A percentile compares a stretch with the other conserved stretches of the same genome.
phyloP scores from a whole-genome alignment of 2,113 vertebrate species.

The Hypanus sabinus region DNA sequence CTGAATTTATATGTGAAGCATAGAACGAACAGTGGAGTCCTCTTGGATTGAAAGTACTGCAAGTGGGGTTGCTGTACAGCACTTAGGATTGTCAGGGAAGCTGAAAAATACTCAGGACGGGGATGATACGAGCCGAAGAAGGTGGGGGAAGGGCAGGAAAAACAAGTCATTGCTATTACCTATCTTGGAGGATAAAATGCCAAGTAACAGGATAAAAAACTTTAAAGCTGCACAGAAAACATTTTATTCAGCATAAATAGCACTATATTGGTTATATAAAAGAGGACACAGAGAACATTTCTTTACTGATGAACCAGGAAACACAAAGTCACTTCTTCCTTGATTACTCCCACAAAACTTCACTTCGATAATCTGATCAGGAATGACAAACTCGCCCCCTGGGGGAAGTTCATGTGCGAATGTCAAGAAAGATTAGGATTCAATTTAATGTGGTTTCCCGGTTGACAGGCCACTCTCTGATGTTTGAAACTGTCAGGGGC shows the following conservation, averaged over 20 bases:
- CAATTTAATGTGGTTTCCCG: neutral
- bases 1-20: neutral
- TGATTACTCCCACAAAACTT: neutral
- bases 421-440: slow-evolving; percentile 31
- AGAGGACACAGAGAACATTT: neutral
- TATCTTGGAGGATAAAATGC: neutral
- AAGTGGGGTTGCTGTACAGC: neutral
- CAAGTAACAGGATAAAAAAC: neutral
- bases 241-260: neutral
- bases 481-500: neutral
- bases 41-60: neutral
- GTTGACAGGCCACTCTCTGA: neutral
- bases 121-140: too few relatives aligned
- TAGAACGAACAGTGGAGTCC: neutral
- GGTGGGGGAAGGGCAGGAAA: too few relatives aligned
- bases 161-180: neutral
- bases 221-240: neutral
- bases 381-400: slow-evolving; percentile 28
- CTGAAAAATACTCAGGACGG: neutral
- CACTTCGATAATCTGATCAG: slow-evolving; percentile 14
- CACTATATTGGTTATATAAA: neutral
- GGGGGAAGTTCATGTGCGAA: slow-evolving; percentile 28
- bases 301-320: slow-evolving; percentile 22
- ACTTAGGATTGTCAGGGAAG: neutral
- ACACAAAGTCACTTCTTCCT: neutral